Base-by-base conservation (phyloP, 2,888 invertebrate genomes). In the Temnothorax unifasciatus region DNA sequence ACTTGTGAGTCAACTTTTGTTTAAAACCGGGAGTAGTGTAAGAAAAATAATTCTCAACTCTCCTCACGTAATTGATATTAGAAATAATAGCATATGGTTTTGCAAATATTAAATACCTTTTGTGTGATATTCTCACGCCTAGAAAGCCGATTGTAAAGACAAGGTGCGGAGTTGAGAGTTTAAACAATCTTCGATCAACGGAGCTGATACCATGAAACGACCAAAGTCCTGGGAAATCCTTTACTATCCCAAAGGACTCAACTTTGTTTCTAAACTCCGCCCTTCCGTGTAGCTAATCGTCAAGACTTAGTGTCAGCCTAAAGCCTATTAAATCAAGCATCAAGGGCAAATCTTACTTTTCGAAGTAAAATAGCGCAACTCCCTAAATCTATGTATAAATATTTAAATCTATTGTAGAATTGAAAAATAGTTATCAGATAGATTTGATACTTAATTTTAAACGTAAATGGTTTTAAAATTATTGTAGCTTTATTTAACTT, bases 171-270 rank as follows among this genome's bases (percentile, higher is more conserved):
- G 84, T 57, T 71, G 84, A 71, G 66, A 79, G 77, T 83, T 83
- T 83, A 73, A 85, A 61, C 77, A 79, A 74, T 85, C 66, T 84
- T 85, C 85, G 84, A 89, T 88, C 79, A 68, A 74, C 71, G 59
- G 50, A 41, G 63, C 44, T 69, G 76, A 64, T 76, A 63, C 73
- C 66, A 34, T 79, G 82, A 79, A 82, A 76, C 84, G 86, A 44
- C 76, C 86, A 63, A 76, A 87, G 90, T 82, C 83, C 66, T 52
- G 71, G 69, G 68, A 88, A 88, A 90, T 90, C 90, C 89, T 76
- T 71, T 68, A 76, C 64, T 74, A 73, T 86, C 83, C 83, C 85
- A 8, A 29, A 75, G 84, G 90, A 84, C 84, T 85, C 74, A 41
- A 52, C 79, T 74, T 81, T 76, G 84, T 83, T 88, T 87, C 85